Conservation (phyloP, 2,797 vertebrate species). For the Ptychobarbus kaznakovi region DNA sequence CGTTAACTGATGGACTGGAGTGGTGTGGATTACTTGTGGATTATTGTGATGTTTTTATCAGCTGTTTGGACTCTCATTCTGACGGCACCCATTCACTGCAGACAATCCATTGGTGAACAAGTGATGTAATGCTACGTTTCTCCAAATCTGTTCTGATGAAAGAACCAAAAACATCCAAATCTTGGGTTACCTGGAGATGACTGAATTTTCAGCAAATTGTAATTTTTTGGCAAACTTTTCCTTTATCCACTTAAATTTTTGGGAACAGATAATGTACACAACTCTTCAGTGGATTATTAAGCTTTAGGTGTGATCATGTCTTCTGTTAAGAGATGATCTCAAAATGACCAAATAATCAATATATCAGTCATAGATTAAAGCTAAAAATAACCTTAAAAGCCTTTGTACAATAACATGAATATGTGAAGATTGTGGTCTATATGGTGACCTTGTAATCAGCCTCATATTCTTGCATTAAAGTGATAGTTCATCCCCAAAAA, state of each 20-base stretch:
- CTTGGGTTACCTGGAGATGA: neutral
- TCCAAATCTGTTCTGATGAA: neutral
- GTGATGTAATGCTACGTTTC: neutral
- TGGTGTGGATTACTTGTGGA: neutral
- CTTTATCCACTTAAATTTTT: neutral
- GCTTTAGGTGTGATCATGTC: neutral
- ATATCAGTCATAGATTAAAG: neutral
- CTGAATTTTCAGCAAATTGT: neutral
- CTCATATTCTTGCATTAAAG: neutral
- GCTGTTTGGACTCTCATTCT: neutral
- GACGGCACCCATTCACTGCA: neutral
- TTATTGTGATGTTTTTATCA: neutral
- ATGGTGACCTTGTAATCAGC: too few relatives aligned
- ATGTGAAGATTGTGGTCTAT: neutral
- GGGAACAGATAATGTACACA: neutral
- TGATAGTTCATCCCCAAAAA: neutral
- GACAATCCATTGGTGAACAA: neutral
- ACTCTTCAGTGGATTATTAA: neutral
- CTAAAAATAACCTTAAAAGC: neutral
- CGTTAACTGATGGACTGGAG: neutral
- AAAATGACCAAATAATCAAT: neutral
- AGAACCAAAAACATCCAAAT: neutral
- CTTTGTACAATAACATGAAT: neutral
- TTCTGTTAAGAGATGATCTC: neutral
- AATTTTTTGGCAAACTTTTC: too few relatives aligned